Base-by-base conservation (phyloP, 2,888 invertebrate species). In the Lasioglossum morio region DNA sequence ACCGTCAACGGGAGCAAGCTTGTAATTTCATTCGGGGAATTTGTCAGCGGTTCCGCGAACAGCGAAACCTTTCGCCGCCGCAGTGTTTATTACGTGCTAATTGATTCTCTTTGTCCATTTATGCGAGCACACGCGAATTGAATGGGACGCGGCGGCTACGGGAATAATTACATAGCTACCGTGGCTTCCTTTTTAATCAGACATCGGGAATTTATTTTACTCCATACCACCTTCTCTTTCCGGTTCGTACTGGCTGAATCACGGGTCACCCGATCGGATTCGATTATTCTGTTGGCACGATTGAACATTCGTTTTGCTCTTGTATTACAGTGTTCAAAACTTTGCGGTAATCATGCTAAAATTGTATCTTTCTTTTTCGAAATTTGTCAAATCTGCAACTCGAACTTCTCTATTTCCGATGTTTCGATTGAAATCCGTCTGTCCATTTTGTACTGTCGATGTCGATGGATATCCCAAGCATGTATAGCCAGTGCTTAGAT, bases 1-100 rank as follows among this genome's bases (percentile, higher is more conserved):
- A 34, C 73, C 63, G 43, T 66, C 40, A 84, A 48, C 43, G 34
- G 8, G 53, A 69, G 73, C 72, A 63, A 70, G 48, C 77, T 60
- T 81, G 74, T 85, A 77, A 84, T 84, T 84, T 69, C 74, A 75
- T 80, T 72, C 69, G 48, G 27, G 77, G 72, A 57, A 80, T 77
- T 80, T 66, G 63, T 46, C 16, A 14, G 53, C 43, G 74, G 69
- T 80, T 53, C 66, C 30, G 66, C 72, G 16, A 16, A 72, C 43
- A 10, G 16, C n/a, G 40, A n/a, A 27, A 43, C 72, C 10, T 43
- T 34, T 2, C 53, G 23, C 27, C n/a, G 60, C 30, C 30, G 27
- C 27, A 63, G 19, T 43, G 43, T 72, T 43, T 72, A 40, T 40
- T 37, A 37, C 37, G 37, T 23, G 37, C 70, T n/a, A 70, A 70